Percentiles rank a stretch among this genome's conserved stretches.
These are phyloP conservation scores for Probaryconus sp. DNA, from an alignment of 1,140 invertebrate species.

Conservation along the genomic window DNA sequence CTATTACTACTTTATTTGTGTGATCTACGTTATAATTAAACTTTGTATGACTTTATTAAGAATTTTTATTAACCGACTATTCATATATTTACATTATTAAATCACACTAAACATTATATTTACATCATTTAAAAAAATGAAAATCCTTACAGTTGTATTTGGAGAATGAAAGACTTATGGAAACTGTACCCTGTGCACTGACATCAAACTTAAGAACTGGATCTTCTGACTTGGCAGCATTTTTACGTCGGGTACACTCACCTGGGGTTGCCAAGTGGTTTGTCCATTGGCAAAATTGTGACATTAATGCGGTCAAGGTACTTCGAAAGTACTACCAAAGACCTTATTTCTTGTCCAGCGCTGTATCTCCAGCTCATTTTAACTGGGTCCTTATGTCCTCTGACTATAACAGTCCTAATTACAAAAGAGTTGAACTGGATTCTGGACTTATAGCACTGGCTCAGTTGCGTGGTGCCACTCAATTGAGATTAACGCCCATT, in stretches of 20 bases:
- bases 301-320: slow-evolving; percentile 85
- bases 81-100: too few relatives aligned
- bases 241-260: slow-evolving; percentile 82
- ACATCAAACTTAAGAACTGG: slow-evolving; percentile 84
- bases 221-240: slow-evolving; percentile 82
- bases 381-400: slow-evolving; percentile 90
- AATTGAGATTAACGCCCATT: slow-evolving; percentile 82
- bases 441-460: slow-evolving; percentile 85
- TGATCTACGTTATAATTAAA: too few relatives aligned
- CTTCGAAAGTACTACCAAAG: slow-evolving; percentile 84
- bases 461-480: slow-evolving; percentile 84
- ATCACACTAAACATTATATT: too few relatives aligned
- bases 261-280: slow-evolving; percentile 86
- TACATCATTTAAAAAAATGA: too few relatives aligned
- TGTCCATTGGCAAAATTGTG: slow-evolving; percentile 92
- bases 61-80: too few relatives aligned
- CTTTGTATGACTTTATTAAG: background rate
- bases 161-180: slow-evolving; percentile 80
- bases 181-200: slow-evolving; percentile 84
- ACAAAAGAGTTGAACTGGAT: slow-evolving; percentile 85
- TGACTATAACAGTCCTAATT: slow-evolving; percentile 85
- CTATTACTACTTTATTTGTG: too few relatives aligned
- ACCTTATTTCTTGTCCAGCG: slow-evolving; percentile 86
- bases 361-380: slow-evolving; percentile 86
- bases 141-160: slow-evolving; percentile 75